Evolutionary conservation across 1,140 invertebrate species (phyloP).

Genomic region (Phymastichus coffea): DNA sequence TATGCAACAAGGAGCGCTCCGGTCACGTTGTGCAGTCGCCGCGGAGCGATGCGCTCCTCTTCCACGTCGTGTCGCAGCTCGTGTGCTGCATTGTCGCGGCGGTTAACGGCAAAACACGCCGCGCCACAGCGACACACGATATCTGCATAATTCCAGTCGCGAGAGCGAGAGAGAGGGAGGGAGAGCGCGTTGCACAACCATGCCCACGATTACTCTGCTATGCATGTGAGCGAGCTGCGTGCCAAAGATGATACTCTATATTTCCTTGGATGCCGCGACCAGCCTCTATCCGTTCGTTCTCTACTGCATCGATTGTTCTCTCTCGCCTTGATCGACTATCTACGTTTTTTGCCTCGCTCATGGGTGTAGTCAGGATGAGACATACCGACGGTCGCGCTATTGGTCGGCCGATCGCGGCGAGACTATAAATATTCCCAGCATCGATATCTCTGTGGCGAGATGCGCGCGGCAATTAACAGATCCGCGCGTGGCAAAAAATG

Average conservation of each 20-base stretch:
- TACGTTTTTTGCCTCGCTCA: neutral
- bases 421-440: no score
- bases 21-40: no score
- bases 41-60: no score
- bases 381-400: no score
- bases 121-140: neutral
- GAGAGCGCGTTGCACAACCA: constrained; percentile 9
- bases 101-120: no score
- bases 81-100: no score
- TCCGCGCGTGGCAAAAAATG: no score
- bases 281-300: constrained; percentile 5
- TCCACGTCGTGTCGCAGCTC: neutral
- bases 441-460: no score
- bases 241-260: constrained; percentile 12
- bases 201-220: neutral
- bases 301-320: constrained; percentile 7
- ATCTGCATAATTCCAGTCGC: constrained; percentile 24
- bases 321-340: constrained; percentile 20
- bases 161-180: no score
- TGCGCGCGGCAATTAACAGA: no score
- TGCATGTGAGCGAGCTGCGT: neutral
- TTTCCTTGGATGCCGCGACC: constrained; percentile 15
- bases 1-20: no score
- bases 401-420: no score
- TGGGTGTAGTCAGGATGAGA: neutral